Base-by-base conservation (phyloP, 2,888 invertebrate genomes). In the Clepsis dumicolana region DNA sequence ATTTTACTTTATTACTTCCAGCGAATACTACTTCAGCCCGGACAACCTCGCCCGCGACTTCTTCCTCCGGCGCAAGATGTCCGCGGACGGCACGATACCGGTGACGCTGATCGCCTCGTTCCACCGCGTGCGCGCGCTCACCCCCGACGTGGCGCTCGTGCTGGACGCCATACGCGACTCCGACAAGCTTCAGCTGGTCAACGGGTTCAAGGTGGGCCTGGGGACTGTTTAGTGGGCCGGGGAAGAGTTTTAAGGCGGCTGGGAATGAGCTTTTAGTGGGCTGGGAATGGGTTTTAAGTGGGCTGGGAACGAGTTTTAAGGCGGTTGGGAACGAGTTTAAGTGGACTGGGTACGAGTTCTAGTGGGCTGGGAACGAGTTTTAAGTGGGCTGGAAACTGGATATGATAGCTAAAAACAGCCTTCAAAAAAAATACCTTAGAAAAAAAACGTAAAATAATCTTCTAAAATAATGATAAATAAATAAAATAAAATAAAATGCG, bases 1-100 rank as follows among this genome's bases (percentile, higher is more conserved):
- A 32, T 2, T 2, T n/a, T 32, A 10, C 32, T 32, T 32, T 0
- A 0, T 1, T 35, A 0, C n/a, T 21, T 12, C 21, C 94, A 99
- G 99, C 85, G 99, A 99, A 93, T 99, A 99, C 94, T 99, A 99
- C 95, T 99, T 99, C 94, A 98, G 98, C 79, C 97, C 97, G 75
- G 99, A 99, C 83, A 99, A 99, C 94, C 94, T 99, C 66, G 96
- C 97, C 77, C 96, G 98, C 79, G 99, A 99, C 86, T 98, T 99
- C 94, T 99, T 98, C 94, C 94, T 99, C 74, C 96, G 99, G 35
- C 96, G 99, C 77, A 98, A 98, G 95, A 99, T 99, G 99, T 97
- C 98, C 78, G 89, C 95, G 2, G 97, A 98, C 80, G 99, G 99
- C 64, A 99, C 96, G 83, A 95, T 99, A 73, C 98, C 99, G 0